Percentiles rank a stretch among this genome's conserved stretches.
These are phyloP conservation scores for Cyanocitta stelleri DNA, from an alignment of 2,113 vertebrate genomes.

Conservation along the genomic window DNA sequence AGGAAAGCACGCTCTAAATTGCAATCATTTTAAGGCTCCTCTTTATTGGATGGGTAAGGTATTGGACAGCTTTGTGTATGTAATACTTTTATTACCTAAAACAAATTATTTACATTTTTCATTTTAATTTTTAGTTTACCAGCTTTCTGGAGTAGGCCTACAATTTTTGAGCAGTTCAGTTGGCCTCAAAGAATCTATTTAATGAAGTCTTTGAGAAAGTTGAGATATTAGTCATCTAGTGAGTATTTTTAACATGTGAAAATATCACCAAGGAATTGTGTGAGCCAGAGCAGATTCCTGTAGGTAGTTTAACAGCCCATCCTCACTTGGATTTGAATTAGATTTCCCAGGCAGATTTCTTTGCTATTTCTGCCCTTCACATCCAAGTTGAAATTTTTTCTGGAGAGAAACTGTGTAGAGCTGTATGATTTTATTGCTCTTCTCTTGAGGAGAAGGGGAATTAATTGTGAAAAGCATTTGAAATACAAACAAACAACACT, in stretches of 20 bases:
- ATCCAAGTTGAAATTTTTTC: not conserved
- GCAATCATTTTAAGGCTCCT: not conserved
- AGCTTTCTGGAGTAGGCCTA: not conserved
- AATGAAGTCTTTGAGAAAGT: not conserved
- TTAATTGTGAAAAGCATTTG: not conserved
- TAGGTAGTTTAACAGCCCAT: not conserved
- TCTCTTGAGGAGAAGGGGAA: not conserved
- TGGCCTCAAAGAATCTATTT: not conserved
- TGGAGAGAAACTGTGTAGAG: not conserved
- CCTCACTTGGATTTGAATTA: not conserved
- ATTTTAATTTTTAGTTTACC: not conserved
- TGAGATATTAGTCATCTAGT: conserved; percentile 3
- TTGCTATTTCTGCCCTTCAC: not conserved
- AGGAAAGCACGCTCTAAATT: not conserved
- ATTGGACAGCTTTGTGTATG: not conserved
- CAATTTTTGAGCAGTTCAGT: not conserved
- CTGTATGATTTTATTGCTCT: not conserved
- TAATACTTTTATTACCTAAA: not conserved
- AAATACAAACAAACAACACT: not conserved
- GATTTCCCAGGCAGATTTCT: not conserved
- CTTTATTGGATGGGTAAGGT: not conserved
- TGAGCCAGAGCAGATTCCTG: not conserved
- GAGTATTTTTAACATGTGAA: not conserved
- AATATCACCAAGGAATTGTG: not conserved
- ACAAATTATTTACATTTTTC: not conserved